These are phyloP conservation scores for Brachyalestes nurse DNA, from an alignment of 2,797 vertebrate species.

Conservation along the genomic window DNA sequence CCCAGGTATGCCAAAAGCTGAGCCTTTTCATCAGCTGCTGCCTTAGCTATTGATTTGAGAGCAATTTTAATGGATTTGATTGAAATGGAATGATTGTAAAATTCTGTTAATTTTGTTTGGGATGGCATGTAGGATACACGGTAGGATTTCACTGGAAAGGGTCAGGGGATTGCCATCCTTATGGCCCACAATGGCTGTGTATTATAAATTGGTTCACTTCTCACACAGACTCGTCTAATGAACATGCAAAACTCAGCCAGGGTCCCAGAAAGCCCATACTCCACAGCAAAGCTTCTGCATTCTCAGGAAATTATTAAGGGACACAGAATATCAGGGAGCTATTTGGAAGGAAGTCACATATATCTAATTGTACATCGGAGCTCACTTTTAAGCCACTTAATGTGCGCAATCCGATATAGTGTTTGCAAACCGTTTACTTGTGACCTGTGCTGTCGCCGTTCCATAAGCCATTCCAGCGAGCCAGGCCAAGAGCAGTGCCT, in stretches of 20 bases:
- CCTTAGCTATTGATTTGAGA: conserved; percentile 36
- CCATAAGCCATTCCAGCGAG: conserved; percentile 77
- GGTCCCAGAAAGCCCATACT: conserved; percentile 9
- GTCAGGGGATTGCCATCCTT: conserved; percentile 6
- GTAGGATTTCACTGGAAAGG: conserved; percentile 3
- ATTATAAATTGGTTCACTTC: conserved; percentile 15
- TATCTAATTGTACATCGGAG: conserved; percentile 69
- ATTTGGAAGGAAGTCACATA: conserved; percentile 51
- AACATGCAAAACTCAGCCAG: conserved; percentile 13
- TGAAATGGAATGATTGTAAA: conserved; percentile 25
- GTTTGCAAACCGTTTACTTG: conserved; percentile 81
- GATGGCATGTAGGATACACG: neutral
- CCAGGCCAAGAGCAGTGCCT: conserved; percentile 75
- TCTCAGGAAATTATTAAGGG: conserved; percentile 46
- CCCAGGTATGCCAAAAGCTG: conserved; percentile 46
- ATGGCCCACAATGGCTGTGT: neutral
- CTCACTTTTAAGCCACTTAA: conserved; percentile 76
- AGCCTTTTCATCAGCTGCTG: conserved; percentile 42
- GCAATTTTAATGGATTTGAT: conserved; percentile 44
- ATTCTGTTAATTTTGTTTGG: conserved; percentile 1
- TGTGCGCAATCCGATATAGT: conserved; percentile 78
- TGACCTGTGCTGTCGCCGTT: conserved; percentile 76
- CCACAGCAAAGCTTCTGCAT: neutral
- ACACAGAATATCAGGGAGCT: conserved; percentile 18
- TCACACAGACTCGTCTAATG: conserved; percentile 29